Evolutionary conservation across 2,888 invertebrate genomes (phyloP).

Genomic region (Xylophagus ater): DNA sequence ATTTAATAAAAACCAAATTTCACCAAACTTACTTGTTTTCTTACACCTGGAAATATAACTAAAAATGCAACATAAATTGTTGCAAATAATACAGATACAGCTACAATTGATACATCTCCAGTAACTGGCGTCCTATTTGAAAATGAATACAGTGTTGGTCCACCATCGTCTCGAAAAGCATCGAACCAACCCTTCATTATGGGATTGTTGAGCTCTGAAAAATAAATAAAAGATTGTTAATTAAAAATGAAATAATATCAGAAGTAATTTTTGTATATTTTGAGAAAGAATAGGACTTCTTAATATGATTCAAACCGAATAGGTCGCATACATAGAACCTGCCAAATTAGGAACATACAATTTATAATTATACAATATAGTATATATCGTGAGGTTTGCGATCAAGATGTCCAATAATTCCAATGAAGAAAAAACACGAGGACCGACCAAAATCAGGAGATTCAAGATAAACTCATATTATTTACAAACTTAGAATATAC

Average conservation of each 20-base stretch:
- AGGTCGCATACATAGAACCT: no score
- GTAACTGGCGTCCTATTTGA: conserved; percentile 92
- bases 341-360: no score
- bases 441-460: no score
- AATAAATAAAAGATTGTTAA: no score
- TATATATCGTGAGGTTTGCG: no score
- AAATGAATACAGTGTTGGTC: conserved; percentile 90
- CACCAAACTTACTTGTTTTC: conserved; percentile 64
- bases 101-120: conserved; percentile 80
- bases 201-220: conserved; percentile 27
- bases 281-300: no score
- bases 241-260: neutral
- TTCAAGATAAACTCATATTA: no score
- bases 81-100: conserved; percentile 74
- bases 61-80: conserved; percentile 91
- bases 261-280: neutral
- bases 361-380: no score
- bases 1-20: neutral
- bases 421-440: no score
- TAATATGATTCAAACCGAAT: no score
- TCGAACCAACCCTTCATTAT: conserved; percentile 94
- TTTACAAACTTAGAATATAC: no score
- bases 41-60: conserved; percentile 89
- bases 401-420: no score
- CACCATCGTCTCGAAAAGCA: conserved; percentile 92